These are phyloP conservation scores for Cariama cristata DNA, from an alignment of 2,113 vertebrate species.

Conservation along the genomic window DNA sequence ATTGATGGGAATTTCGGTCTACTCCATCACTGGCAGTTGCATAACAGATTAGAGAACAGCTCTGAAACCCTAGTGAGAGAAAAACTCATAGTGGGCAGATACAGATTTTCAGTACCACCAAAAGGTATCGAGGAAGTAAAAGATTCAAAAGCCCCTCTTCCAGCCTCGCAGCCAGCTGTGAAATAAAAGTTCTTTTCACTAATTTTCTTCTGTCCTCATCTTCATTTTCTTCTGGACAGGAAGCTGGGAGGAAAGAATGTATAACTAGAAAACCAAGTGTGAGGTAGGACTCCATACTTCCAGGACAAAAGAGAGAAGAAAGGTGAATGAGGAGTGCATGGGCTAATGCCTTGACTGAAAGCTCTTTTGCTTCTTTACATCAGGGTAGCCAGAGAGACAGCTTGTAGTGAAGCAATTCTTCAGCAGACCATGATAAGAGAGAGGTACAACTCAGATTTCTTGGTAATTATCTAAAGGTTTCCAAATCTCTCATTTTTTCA, in stretches of 20 bases:
- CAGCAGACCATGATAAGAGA: neutral
- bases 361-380: neutral
- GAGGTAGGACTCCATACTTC: neutral
- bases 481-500: neutral
- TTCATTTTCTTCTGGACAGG: neutral
- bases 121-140: neutral
- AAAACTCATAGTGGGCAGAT: neutral
- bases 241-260: neutral
- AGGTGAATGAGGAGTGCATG: neutral
- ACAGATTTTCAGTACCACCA: neutral
- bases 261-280: neutral
- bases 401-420: neutral
- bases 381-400: neutral
- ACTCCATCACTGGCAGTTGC: neutral
- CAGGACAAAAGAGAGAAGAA: neutral
- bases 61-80: neutral
- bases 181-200: neutral
- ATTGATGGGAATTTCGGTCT: neutral
- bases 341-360: neutral
- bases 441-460: neutral
- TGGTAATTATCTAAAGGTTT: neutral
- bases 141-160: neutral
- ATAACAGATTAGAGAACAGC: neutral
- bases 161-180: neutral
- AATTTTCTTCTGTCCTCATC: neutral